Evolutionary conservation across 2,888 invertebrate genomes (phyloP).

Genomic region (Drosophila birchii): DNA sequence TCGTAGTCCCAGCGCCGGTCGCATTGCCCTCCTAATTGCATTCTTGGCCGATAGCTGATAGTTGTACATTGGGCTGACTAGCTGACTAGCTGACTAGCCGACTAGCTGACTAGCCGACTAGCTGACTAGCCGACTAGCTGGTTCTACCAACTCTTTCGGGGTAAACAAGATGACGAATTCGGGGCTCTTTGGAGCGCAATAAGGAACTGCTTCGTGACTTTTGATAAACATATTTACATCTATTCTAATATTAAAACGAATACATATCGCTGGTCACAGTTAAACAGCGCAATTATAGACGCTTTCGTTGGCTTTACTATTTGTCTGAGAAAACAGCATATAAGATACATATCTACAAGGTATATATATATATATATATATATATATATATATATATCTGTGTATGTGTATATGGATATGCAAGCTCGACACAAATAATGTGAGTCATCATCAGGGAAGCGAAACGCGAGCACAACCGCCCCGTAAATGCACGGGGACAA

Average conservation of each 20-base stretch:
- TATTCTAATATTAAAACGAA: constrained; percentile 11
- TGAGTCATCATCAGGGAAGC: constrained; percentile 47
- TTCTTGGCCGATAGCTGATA: constrained; percentile 6
- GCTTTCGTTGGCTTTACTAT: constrained; percentile 21
- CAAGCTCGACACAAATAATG: constrained; percentile 31
- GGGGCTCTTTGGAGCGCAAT: constrained; percentile 21
- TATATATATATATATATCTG: constrained; percentile 2
- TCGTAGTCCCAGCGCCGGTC: background rate
- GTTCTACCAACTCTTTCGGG: constrained; percentile 1
- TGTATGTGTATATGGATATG: constrained; percentile 10
- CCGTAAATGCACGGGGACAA: constrained; percentile 45
- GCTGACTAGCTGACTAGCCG: background rate
- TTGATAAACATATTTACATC: constrained; percentile 22
- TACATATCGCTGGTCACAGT: constrained; percentile 29
- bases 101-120: background rate
- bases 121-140: background rate
- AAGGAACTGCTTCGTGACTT: constrained; percentile 22
- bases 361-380: background rate
- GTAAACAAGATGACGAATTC: constrained; percentile 39
- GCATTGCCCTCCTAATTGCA: constrained; percentile 17
- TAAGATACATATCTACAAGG: constrained; percentile 28
- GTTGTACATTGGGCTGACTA: constrained; percentile 1
- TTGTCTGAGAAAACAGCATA: constrained; percentile 12
- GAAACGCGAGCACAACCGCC: constrained; percentile 45
- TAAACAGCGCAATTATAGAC: constrained; percentile 31